Conservation (phyloP, 2,888 invertebrate species). For the Sinodicranocentrus sp. region DNA sequence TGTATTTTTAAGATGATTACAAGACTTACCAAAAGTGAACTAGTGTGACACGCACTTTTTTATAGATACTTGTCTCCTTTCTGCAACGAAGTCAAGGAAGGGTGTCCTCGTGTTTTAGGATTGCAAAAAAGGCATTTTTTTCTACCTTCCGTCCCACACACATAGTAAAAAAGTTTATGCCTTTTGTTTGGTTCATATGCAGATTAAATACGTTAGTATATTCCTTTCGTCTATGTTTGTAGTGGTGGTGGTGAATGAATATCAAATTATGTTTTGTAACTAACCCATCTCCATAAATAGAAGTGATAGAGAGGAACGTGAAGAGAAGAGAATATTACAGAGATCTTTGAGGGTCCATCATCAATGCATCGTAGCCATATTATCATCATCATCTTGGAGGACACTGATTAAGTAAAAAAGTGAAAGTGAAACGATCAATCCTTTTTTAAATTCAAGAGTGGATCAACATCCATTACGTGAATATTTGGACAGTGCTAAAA, state of each 20-base stretch:
- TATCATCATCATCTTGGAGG: conserved; percentile 57
- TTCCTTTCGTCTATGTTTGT: not conserved
- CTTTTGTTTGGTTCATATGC: not conserved
- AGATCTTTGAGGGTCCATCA: not conserved
- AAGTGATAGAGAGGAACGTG: conserved; percentile 20
- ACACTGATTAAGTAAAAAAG: conserved; percentile 63
- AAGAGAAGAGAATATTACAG: conserved; percentile 6
- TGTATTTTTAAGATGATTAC: no score
- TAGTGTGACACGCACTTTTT: conserved; percentile 11
- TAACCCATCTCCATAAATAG: conserved; percentile 63
- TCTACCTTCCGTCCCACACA: conserved; percentile 51
- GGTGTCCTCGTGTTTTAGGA: conserved; percentile 55
- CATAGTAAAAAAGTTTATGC: not conserved
- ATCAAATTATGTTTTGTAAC: conserved; percentile 31
- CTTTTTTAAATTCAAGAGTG: conserved; percentile 63
- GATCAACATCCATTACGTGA: conserved; percentile 21
- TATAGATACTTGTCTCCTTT: not conserved
- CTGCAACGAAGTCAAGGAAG: conserved; percentile 37
- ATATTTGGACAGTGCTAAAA: conserved; percentile 25
- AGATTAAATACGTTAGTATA: not conserved
- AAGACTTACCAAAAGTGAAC: not conserved
- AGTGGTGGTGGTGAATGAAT: conserved; percentile 9
- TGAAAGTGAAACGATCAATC: conserved; percentile 61
- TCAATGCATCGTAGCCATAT: conserved; percentile 1
- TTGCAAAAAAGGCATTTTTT: conserved; percentile 46